These are phyloP conservation scores for Amblyopsis hoosieri DNA, from an alignment of 2,797 vertebrate genomes.

Conservation along the genomic window DNA sequence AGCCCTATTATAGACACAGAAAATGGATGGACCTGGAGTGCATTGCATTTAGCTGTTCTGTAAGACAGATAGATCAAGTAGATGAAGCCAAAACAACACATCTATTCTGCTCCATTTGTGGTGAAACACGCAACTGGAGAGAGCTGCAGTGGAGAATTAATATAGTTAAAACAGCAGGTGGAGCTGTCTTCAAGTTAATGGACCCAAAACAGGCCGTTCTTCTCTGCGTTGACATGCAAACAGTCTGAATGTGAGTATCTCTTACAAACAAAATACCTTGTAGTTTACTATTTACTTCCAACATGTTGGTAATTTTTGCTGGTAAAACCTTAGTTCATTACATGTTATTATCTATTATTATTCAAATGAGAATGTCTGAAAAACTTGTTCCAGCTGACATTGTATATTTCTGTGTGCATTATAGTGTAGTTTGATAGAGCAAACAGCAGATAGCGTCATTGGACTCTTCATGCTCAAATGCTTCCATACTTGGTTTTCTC, in stretches of 20 bases:
- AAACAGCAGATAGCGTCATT: conserved; percentile 67
- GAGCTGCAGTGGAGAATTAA: conserved; percentile 32
- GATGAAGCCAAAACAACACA: conserved; percentile 28
- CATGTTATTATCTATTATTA: neutral
- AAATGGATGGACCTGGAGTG: conserved; percentile 13
- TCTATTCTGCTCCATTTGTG: conserved; percentile 43
- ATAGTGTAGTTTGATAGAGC: conserved; percentile 29
- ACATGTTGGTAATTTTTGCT: neutral
- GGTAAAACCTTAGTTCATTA: neutral
- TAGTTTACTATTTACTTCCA: neutral
- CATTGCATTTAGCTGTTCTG: conserved; percentile 20
- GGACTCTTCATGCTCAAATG: conserved; percentile 42
- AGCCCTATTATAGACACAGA: conserved; percentile 25
- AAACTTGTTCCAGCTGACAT: neutral
- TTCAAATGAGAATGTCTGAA: neutral
- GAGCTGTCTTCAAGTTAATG: conserved; percentile 55
- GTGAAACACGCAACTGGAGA: conserved; percentile 27
- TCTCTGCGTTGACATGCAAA: neutral
- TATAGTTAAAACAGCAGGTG: conserved; percentile 60
- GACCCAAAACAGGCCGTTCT: conserved; percentile 14
- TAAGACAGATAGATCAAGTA: conserved; percentile 30
- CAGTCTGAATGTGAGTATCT: neutral
- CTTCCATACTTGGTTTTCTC: too few species aligned
- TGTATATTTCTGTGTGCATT: neutral
- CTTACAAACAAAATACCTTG: neutral